These are phyloP conservation scores for Synchiropus splendidus DNA, from an alignment of 2,113 vertebrate genomes.

Conservation along the genomic window DNA sequence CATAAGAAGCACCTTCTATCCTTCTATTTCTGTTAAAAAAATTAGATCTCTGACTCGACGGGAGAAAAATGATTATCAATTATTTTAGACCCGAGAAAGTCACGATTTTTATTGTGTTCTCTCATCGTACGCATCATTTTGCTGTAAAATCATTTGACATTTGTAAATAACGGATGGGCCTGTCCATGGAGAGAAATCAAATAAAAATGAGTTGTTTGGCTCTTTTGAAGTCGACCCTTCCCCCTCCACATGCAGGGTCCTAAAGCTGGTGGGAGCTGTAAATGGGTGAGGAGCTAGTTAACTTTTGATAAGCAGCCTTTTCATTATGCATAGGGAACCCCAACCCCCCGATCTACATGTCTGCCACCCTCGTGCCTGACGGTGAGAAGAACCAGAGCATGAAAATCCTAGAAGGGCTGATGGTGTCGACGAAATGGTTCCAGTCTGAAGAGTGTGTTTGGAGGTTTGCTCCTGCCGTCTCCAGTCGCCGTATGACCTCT, in stretches of 20 bases:
- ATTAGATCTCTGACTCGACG: too few relatives aligned
- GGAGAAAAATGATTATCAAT: too few relatives aligned
- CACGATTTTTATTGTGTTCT: too few relatives aligned
- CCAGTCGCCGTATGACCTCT: conserved; percentile 24
- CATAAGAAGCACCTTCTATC: too few relatives aligned
- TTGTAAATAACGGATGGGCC: too few relatives aligned
- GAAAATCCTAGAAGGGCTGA: not conserved
- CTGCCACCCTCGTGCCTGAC: conserved; percentile 1
- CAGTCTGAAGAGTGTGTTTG: not conserved
- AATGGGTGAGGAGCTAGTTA: conserved; percentile 40
- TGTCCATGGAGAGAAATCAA: too few relatives aligned
- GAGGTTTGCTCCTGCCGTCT: conserved; percentile 1
- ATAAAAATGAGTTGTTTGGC: too few relatives aligned
- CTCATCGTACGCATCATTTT: too few relatives aligned
- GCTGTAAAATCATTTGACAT: too few relatives aligned
- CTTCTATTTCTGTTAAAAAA: too few relatives aligned
- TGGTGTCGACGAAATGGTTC: not conserved
- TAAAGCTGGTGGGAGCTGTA: conserved; percentile 26
- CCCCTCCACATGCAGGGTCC: conserved; percentile 30
- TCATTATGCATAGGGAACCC: conserved; percentile 44
- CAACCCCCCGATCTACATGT: conserved; percentile 2
- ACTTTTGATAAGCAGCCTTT: conserved; percentile 55
- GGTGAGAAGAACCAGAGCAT: conserved; percentile 18
- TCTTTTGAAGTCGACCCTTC: too few relatives aligned
- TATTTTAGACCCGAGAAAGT: too few relatives aligned